phyloP scores from a whole-genome alignment of 2,113 vertebrate genomes.

The Sinocyclocheilus maitianheensis region DNA sequence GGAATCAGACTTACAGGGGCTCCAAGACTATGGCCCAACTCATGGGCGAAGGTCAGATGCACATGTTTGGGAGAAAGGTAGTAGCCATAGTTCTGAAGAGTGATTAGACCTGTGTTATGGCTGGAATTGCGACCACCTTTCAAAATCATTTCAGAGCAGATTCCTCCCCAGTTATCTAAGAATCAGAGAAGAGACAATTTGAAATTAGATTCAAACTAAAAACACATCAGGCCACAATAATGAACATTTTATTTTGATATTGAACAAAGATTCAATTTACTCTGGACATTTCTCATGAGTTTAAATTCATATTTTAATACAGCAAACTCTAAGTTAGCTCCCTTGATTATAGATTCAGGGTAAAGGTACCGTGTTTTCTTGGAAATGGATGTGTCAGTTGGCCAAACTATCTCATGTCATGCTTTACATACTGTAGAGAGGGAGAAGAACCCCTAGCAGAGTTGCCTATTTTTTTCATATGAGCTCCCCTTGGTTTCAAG shows the following conservation, averaged over 20 bases:
- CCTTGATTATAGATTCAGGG: neutral
- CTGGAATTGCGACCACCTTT: slow-evolving; percentile 46
- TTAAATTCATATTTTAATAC: neutral
- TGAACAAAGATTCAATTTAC: too few species aligned
- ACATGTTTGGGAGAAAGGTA: slow-evolving; percentile 72
- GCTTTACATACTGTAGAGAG: neutral
- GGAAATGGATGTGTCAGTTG: slow-evolving; percentile 9
- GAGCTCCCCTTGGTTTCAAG: neutral
- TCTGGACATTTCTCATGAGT: neutral
- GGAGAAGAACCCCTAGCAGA: neutral
- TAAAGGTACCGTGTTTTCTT: neutral
- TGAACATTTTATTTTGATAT: too few species aligned
- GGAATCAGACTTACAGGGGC: slow-evolving; percentile 73
- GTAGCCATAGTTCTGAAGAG: slow-evolving; percentile 79
- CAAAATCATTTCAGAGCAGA: slow-evolving; percentile 72
- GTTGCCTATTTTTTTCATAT: slow-evolving; percentile 9
- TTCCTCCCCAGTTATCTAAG: slow-evolving; percentile 77
- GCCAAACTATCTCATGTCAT: neutral
- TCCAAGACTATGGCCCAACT: slow-evolving; percentile 83
- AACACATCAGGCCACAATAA: too few species aligned
- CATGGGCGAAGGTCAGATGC: slow-evolving; percentile 80
- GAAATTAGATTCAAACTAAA: neutral
- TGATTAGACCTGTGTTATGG: slow-evolving; percentile 80
- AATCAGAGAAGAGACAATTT: too few species aligned
- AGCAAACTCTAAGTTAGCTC: neutral